Evolutionary conservation across 2,797 vertebrate genomes (phyloP).

Genomic region (Parambassis ranga): DNA sequence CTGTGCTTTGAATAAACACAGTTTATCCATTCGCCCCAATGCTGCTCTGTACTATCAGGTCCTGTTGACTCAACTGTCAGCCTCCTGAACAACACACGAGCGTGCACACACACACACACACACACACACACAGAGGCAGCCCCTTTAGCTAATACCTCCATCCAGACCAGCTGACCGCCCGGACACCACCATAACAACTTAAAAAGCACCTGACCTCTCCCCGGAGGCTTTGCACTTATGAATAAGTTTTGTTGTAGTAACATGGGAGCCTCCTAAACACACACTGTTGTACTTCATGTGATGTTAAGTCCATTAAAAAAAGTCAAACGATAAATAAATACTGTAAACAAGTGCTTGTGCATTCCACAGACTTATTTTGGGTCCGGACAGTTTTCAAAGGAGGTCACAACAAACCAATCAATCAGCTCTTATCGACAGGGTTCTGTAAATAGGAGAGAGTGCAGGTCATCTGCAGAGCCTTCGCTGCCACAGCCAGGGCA

Average conservation of each 20-base stretch:
- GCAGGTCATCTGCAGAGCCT: constrained; percentile 24
- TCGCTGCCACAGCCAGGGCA: constrained; percentile 12
- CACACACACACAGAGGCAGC: not conserved
- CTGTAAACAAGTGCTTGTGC: too few species aligned
- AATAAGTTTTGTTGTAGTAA: not conserved
- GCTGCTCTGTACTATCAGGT: not conserved
- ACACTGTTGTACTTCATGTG: too few species aligned
- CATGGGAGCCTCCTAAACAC: too few species aligned
- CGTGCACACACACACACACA: too few species aligned
- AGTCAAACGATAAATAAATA: too few species aligned
- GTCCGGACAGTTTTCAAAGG: constrained; percentile 23
- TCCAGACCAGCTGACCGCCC: not conserved
- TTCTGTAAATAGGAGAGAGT: constrained; percentile 13
- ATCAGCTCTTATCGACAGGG: constrained; percentile 30
- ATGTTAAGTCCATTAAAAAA: too few species aligned
- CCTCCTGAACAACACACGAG: not conserved
- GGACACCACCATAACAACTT: constrained; percentile 23
- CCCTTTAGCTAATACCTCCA: not conserved
- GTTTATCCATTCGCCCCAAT: not conserved
- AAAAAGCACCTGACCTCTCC: constrained; percentile 25
- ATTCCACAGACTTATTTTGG: not conserved
- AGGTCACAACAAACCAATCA: constrained; percentile 33
- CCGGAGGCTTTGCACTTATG: not conserved
- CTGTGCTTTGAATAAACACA: not conserved
- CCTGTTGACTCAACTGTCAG: not conserved